Evolutionary conservation across 2,113 vertebrate genomes (phyloP), one percentile per base, ranked within the genome.

Genomic region (Erinaceus europaeus): DNA sequence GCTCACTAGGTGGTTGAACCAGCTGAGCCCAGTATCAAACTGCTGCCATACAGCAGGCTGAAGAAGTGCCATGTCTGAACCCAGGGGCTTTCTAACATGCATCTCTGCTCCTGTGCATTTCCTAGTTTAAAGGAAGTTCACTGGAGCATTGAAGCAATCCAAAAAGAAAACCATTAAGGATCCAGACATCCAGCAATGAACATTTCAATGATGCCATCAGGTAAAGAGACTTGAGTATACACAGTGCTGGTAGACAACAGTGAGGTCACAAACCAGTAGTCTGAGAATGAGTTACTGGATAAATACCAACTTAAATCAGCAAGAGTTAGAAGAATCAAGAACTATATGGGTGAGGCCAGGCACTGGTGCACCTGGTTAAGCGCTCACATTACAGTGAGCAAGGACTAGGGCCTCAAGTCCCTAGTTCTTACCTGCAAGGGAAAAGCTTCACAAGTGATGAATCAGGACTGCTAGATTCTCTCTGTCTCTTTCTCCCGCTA

Each of bases 11-110:
- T 4, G 48, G 9, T 15, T 55, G 69, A 18, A 27, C 4, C 25
- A 44, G 44, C 1, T 1, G n/a, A 67, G 17, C 12, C 21, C n/a
- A 12, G 0, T 13, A 13, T 9, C 2, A 5, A 36, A 55, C 5
- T 48, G 9, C 17, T 5, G 1, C 55, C 46, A 1, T 15, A 23
- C 13, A 27, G 2, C 4, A 9, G 32, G 38, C 29, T 59, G n/a
- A 21, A 57, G 55, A 18, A 69, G 27, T 15, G 29, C 2, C 74
- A 6, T 4, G 4, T 12, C 59, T 61, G 36, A 84, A 8, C 36
- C 42, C 9, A 4, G 14, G 32, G 42, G 32, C 18, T 9, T n/a
- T n/a, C n/a, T n/a, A n/a, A n/a, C n/a, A n/a, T n/a, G n/a, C n/a
- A n/a, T n/a, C n/a, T n/a, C n/a, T n/a, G n/a, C n/a, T n/a, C n/a